Base-by-base conservation (phyloP, 1,140 invertebrate genomes). In the Solenopsis invicta region DNA sequence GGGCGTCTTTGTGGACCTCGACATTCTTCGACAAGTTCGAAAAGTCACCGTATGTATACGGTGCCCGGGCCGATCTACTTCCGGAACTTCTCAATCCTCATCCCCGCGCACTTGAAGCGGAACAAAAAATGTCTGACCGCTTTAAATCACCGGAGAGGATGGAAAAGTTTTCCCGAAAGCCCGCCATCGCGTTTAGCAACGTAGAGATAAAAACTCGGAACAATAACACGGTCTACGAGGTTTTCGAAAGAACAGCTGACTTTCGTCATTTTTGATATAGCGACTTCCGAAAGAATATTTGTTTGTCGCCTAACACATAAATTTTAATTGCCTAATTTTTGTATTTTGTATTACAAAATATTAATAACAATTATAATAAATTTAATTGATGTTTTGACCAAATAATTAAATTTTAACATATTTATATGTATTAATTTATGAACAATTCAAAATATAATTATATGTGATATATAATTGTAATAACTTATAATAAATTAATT, bases 21-120 rank as follows among this genome's bases (percentile, higher is more conserved):
- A 87, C 81, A 89, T 74, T 74, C 88, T 91, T 91, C 67, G 76
- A 87, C 85, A 88, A 92, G 81, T 66, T 88, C 75, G 88, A 89
- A 56, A 89, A 92, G 90, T 88, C 86, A n/a, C 62, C 86, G 75
- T 41, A 61, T 77, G 75, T 85, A 86, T 50, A 88, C 29, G 29
- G 29, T 29, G 29, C 41, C 85, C 81, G 59, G 69, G 69, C 74
- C 89, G 88, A 89, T 91, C 90, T 86, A 89, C 85, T 87, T 88
- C 85, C 77, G 37, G 59, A 87, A 86, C 78, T 86, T 87, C 37
- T 3, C 78, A 61, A 76, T 88, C 29, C 72, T 64, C 64, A 41
- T 81, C 78, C 66, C 59, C 21, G 34, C 66, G 80, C 52, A 78
- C 50, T 24, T 34, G 50, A 37, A 48, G 37, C 37, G n/a, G 21